These are phyloP conservation scores for Macrochelys suwanniensis DNA, from an alignment of 2,797 vertebrate species.

Conservation along the genomic window DNA sequence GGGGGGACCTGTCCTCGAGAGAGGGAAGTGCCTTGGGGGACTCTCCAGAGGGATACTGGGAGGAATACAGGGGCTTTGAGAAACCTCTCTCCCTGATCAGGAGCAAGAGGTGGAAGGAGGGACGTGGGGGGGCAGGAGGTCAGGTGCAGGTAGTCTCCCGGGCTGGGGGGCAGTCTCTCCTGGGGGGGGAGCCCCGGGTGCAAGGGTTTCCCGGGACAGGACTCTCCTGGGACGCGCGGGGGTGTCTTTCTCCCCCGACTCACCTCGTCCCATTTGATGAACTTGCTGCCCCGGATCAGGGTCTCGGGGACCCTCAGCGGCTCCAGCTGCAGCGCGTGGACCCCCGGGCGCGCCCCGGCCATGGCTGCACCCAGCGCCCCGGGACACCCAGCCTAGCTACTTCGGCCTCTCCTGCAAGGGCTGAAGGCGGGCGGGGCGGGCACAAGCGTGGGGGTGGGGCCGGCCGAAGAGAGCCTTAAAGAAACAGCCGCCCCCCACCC, in stretches of 20 bases:
- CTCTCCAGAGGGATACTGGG: neutral
- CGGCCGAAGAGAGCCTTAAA: neutral
- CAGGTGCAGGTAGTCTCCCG: neutral
- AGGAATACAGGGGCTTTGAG: neutral
- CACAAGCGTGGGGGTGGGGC: neutral
- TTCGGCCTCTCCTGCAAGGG: neutral
- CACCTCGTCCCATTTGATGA: slow-evolving; percentile 97
- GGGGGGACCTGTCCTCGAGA: neutral
- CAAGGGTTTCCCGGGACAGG: neutral
- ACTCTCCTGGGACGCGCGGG: neutral
- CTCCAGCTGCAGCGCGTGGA: slow-evolving; percentile 93
- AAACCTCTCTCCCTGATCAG: neutral
- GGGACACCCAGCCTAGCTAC: neutral
- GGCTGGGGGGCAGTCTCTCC: neutral
- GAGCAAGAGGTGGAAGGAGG: neutral
- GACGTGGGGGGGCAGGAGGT: no score
- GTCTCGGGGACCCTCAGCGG: slow-evolving; percentile 88
- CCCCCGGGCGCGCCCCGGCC: slow-evolving; percentile 92
- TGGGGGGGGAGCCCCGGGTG: no score
- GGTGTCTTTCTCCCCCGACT: slow-evolving; percentile 54
- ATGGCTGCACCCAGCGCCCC: slow-evolving; percentile 77
- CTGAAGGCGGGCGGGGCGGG: neutral
- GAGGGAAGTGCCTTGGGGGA: no score
- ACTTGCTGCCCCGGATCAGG: slow-evolving; percentile 90
- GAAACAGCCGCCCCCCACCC: neutral